Percentiles rank a stretch among this genome's conserved stretches.
These are phyloP conservation scores for Psittacula derbiana DNA, from an alignment of 2,797 vertebrate species.

Conservation along the genomic window DNA sequence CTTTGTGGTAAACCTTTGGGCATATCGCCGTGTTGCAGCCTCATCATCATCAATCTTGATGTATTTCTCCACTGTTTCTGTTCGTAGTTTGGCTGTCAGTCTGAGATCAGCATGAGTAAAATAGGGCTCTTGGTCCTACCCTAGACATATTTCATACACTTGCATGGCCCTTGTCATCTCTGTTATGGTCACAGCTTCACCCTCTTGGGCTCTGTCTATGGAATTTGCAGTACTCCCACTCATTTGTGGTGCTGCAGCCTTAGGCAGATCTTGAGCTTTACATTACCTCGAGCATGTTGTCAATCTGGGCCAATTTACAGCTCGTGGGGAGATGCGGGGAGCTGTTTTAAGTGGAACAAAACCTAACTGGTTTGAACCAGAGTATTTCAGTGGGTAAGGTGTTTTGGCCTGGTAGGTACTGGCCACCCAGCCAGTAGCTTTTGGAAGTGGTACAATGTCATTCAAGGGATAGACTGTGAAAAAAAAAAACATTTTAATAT, in stretches of 20 bases:
- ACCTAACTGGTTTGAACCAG: neutral
- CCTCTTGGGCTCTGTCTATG: neutral
- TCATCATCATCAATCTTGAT: neutral
- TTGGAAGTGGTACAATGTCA: neutral
- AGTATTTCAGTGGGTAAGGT: neutral
- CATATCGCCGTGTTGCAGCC: neutral
- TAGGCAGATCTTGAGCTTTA: neutral
- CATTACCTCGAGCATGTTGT: neutral
- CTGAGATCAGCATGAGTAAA: neutral
- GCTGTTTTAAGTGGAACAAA: neutral
- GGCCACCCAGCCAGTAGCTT: neutral
- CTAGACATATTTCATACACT: neutral
- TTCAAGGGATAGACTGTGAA: neutral
- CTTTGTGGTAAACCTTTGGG: neutral
- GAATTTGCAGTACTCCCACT: neutral
- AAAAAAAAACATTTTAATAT: neutral
- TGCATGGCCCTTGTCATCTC: neutral
- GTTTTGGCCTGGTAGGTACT: neutral
- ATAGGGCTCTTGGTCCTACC: neutral
- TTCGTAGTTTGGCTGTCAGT: neutral
- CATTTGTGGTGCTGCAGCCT: neutral
- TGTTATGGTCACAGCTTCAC: neutral
- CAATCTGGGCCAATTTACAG: fast-evolving
- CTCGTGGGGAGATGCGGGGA: neutral
- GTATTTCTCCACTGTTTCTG: neutral